Base-by-base conservation (phyloP, 2,797 vertebrate species). In the Tiaroga cobitis region DNA sequence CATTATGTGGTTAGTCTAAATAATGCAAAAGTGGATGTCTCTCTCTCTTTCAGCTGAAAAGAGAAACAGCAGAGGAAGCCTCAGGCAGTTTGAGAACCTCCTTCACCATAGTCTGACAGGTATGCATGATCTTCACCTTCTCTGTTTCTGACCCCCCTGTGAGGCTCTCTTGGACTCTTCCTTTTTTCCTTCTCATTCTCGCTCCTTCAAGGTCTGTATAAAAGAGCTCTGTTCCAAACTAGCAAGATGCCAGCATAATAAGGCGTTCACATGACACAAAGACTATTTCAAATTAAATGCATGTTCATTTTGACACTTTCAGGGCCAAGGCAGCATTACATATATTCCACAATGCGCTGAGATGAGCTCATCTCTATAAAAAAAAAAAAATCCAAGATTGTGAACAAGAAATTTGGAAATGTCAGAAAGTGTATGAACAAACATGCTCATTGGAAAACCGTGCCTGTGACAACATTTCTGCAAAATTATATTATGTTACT, bases 1-100 rank as follows among this genome's bases (percentile, higher is more conserved):
- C 83, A 79, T 80, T 85, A 85, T 80, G 67, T 85, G 75, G 75
- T 85, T 72, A 80, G 76, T 70, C 75, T 84, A 54, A 85, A 79
- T 79, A 79, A 84, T 84, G 75, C 32, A 84, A 78, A 85, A 61
- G 83, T 41, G 51, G 37, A 74, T 73, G 10, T 74, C 81, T 77
- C 82, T 78, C 19, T 82, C 24, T 77, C 79, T 37, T 63, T 78
- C 32, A 54, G 54, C 51, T 61, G 75, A 70, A 32, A 59, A 78
- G 34, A 61, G 21, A 86, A 68, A 39, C 46, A 69, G 59, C 5
- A 61, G 34, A 77, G 80, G 72, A 82, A 82, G 69, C 70, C 75
- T 24, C 21, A 37, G 85, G 84, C 83, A 81, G 32, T 69, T 79
- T 29, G 43, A 72, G 75, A 63, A 41, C 59, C 41, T 74, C 11